Evolutionary conservation across 1,140 invertebrate genomes (phyloP).

Genomic region (Drosophila tristis): DNA sequence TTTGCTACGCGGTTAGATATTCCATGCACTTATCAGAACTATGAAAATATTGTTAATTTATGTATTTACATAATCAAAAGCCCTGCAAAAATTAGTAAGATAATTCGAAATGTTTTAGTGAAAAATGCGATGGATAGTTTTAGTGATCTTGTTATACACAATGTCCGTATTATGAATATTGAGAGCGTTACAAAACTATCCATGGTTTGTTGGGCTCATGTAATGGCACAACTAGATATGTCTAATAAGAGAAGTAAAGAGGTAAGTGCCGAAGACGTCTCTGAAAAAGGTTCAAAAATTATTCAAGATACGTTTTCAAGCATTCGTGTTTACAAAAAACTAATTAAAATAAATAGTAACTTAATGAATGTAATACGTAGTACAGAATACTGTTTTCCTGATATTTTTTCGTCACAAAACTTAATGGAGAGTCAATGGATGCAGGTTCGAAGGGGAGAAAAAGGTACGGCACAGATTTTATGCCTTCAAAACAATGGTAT

Average conservation of each 20-base stretch:
- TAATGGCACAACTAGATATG: constrained; percentile 32
- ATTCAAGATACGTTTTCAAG: constrained; percentile 34
- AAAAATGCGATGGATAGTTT: neutral
- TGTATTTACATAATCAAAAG: constrained; percentile 10
- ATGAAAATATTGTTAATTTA: constrained; percentile 2
- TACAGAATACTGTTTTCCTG: constrained; percentile 72
- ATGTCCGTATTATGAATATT: constrained; percentile 54
- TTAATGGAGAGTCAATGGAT: constrained; percentile 57
- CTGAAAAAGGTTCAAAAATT: constrained; percentile 23
- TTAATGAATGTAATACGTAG: constrained; percentile 36
- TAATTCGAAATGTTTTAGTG: neutral
- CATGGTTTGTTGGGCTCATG: constrained; percentile 41
- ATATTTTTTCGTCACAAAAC: constrained; percentile 10
- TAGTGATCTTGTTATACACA: constrained; percentile 60
- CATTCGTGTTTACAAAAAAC: constrained; percentile 12
- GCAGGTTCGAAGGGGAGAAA: constrained; percentile 36
- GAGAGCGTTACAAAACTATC: neutral
- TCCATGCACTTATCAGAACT: constrained; percentile 7
- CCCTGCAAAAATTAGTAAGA: constrained; percentile 17
- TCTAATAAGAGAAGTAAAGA: constrained; percentile 41
- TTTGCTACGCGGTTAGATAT: constrained; percentile 70
- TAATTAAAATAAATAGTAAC: constrained; percentile 12
- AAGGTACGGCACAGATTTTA: constrained; percentile 42
- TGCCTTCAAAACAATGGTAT: constrained; percentile 69
- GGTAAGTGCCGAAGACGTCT: constrained; percentile 45